Percentiles rank a stretch among this genome's conserved stretches.
Conservation (phyloP, 2,113 vertebrate genomes). For the Procavia capensis region DNA sequence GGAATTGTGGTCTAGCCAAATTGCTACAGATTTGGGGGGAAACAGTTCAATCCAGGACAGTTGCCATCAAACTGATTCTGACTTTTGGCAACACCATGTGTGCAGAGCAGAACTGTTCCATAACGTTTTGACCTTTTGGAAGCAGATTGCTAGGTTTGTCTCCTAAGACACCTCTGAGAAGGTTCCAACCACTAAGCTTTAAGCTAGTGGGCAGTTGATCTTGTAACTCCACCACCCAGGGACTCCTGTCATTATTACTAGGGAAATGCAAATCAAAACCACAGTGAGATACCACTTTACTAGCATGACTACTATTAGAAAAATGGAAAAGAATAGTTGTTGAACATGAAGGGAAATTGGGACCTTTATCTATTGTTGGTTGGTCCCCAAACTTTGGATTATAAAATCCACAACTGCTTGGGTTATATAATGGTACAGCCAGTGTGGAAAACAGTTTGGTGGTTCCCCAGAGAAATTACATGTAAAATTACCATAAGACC, state of each 20-base stretch:
- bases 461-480: neutral
- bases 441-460: neutral
- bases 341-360: neutral
- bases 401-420: too few relatives aligned
- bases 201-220: neutral
- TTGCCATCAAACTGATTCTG: neutral
- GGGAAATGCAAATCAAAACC: neutral
- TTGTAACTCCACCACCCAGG: neutral
- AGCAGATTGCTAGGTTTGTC: neutral
- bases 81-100: neutral
- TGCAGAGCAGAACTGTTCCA: neutral
- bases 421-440: neutral
- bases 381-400: too few relatives aligned
- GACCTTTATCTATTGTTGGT: neutral
- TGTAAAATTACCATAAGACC: neutral
- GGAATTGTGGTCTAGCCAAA: too few relatives aligned
- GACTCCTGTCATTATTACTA: neutral
- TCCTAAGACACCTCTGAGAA: neutral
- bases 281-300: neutral
- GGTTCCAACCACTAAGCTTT: neutral
- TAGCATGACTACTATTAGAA: neutral
- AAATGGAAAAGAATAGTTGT: neutral
- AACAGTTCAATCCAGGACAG: too few relatives aligned
- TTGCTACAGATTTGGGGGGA: too few relatives aligned
- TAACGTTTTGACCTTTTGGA: neutral